Evolutionary conservation across 2,113 vertebrate genomes (phyloP).

Genomic region (Gadus chalcogrammus): DNA sequence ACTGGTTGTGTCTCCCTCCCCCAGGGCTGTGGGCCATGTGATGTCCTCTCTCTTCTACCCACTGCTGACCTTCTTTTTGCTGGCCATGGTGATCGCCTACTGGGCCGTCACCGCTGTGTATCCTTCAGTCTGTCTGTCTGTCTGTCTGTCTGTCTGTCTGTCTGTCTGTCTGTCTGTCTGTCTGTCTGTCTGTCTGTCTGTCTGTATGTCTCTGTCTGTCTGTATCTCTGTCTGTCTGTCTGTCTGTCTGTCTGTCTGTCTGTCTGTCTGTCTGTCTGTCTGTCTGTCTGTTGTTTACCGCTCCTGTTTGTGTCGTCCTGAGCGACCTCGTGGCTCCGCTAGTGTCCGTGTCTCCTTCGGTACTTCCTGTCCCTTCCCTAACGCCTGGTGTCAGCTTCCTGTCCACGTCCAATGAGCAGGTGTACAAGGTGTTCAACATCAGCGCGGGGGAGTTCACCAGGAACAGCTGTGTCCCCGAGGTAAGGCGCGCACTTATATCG

Average conservation of each 20-base stretch:
- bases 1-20: not conserved
- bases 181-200: no score
- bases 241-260: no score
- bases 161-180: no score
- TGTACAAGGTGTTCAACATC: conserved; percentile 88
- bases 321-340: no score
- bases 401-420: conserved; percentile 85
- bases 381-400: conserved; percentile 77
- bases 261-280: no score
- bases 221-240: no score
- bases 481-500: conserved; percentile 43
- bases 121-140: conserved; percentile 61
- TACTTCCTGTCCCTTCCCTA: conserved; percentile 61
- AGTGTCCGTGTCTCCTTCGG: not conserved
- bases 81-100: conserved; percentile 89
- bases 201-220: no score
- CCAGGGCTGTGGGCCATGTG: conserved; percentile 87
- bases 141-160: not conserved
- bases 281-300: no score
- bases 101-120: conserved; percentile 96
- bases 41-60: conserved; percentile 90
- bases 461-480: conserved; percentile 81
- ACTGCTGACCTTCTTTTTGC: conserved; percentile 84
- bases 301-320: no score
- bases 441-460: conserved; percentile 59